Conservation (phyloP, 2,797 vertebrate species). For the Austrolebias charrua region DNA sequence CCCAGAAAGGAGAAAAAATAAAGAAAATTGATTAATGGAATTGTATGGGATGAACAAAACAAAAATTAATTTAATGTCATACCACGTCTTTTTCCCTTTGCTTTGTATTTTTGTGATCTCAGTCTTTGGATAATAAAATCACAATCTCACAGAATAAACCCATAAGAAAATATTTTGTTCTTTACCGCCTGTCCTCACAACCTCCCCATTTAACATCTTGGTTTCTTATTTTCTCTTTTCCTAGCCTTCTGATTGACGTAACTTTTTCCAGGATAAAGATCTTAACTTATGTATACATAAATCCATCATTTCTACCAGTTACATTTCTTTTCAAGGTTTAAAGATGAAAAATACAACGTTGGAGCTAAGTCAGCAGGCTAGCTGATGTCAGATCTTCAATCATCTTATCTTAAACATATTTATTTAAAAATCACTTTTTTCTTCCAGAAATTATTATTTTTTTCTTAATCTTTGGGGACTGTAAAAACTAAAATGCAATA, state of each 20-base stretch:
- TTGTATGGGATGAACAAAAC: no score
- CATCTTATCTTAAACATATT: no score
- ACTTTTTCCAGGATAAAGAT: no score
- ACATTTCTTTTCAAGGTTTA: background rate
- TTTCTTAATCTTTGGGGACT: no score
- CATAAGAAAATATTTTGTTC: background rate
- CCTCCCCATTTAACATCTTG: background rate
- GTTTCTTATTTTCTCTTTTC: no score
- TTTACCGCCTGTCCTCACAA: background rate
- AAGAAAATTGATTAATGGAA: no score
- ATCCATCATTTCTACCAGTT: background rate
- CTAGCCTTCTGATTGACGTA: background rate
- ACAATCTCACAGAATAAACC: constrained; percentile 25
- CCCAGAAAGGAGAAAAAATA: no score
- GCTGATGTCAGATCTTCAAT: background rate
- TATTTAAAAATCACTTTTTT: background rate
- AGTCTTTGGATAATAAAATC: background rate
- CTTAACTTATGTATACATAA: background rate
- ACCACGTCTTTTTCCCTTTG: background rate
- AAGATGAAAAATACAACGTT: no score
- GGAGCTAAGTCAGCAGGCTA: background rate
- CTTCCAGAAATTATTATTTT: no score
- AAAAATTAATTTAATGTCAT: background rate
- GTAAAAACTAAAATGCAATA: no score
- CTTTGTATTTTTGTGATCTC: background rate